phyloP scores from a whole-genome alignment of 2,888 invertebrate species.

The Stenchaetothrips biformis region DNA sequence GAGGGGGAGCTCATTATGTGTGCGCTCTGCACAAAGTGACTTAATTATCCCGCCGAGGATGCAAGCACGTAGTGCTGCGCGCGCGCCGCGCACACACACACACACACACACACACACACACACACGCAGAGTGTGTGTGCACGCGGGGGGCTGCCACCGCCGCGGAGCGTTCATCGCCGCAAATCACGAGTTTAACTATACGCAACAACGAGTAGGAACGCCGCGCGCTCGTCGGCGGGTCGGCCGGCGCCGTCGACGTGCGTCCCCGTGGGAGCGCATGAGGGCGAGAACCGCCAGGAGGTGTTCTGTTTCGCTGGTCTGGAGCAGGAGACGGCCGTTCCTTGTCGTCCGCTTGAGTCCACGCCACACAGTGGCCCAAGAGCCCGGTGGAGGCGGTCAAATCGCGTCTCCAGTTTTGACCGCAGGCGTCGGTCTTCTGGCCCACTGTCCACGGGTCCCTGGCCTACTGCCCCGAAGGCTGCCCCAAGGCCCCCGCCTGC shows the following conservation, averaged over 20 bases:
- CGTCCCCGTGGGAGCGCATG: background rate
- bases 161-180: background rate
- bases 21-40: conserved; percentile 9
- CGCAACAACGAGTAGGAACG: background rate
- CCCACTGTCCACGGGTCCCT: too few species aligned
- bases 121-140: background rate
- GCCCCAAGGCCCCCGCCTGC: background rate
- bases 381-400: too few species aligned
- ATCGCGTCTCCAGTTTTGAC: too few species aligned
- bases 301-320: too few species aligned
- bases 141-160: background rate
- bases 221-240: too few species aligned
- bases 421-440: too few species aligned
- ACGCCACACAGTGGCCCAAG: too few species aligned
- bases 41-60: conserved; percentile 18
- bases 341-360: too few species aligned
- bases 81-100: background rate
- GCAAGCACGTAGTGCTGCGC: background rate
- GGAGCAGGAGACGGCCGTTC: too few species aligned
- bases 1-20: conserved; percentile 17
- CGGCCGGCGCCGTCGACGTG: background rate
- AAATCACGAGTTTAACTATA: conserved; percentile 21
- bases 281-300: too few species aligned
- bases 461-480: too few species aligned
- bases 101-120: conserved; percentile 12